These are phyloP conservation scores for Hydrophis major DNA, from an alignment of 2,797 vertebrate genomes.

Conservation along the genomic window DNA sequence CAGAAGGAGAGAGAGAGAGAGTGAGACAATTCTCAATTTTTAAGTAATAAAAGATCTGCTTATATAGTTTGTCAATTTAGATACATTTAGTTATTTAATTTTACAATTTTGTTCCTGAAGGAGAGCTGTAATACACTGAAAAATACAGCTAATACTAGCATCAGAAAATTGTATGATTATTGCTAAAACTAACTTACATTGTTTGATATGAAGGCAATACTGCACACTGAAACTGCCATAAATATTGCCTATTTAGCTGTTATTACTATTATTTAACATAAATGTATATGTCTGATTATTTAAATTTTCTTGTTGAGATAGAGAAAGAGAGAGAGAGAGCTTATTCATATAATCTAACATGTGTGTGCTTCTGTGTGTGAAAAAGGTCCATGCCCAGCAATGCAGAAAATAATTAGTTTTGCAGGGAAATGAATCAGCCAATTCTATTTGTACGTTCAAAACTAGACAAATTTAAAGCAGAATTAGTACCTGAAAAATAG, in stretches of 20 bases:
- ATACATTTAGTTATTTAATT: slow-evolving; percentile 59
- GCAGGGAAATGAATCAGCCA: background rate
- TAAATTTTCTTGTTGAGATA: background rate
- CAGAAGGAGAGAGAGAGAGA: background rate
- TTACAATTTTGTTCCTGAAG: slow-evolving; percentile 58
- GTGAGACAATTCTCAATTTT: slow-evolving; percentile 8
- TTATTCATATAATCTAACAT: background rate
- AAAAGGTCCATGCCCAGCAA: background rate
- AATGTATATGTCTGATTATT: background rate
- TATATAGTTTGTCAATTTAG: slow-evolving; percentile 58
- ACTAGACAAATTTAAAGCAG: background rate
- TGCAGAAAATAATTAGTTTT: background rate
- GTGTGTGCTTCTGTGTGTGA: background rate
- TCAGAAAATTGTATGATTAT: slow-evolving; percentile 21
- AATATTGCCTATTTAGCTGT: slow-evolving; percentile 12
- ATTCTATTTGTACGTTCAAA: background rate
- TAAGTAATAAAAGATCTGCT: slow-evolving; percentile 56
- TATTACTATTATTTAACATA: background rate
- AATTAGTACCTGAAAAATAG: background rate
- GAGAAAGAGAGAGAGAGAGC: background rate
- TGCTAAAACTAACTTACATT: slow-evolving; percentile 31
- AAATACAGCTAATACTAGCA: slow-evolving; percentile 21
- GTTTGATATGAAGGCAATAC: background rate
- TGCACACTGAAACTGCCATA: background rate
- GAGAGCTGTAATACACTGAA: slow-evolving; percentile 44